Base-by-base conservation (phyloP, 1,140 invertebrate species). In the Coenobita brevimanus region DNA sequence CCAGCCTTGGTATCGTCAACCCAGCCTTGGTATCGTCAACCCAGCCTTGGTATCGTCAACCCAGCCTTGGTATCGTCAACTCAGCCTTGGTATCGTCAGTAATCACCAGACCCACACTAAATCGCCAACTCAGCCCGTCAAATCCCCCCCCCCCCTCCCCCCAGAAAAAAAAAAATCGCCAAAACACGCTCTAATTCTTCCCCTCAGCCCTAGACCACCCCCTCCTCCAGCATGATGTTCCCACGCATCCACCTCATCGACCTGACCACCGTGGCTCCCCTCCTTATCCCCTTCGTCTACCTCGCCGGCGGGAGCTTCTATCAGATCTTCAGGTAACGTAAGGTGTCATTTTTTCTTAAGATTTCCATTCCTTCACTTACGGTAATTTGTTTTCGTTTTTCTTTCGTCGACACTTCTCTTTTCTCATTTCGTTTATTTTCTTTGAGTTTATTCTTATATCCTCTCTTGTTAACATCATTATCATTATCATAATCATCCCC, bases 201-300 rank as follows among this genome's bases (percentile, higher is more conserved):
- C 8, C 17, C 33, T 21, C 36, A 41, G 10, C 8, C n/a, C 57
- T 33, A 60, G 27, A 17, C 41, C 43, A 8, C 21, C 13, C 6
- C 46, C 4, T 30, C 67, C 67, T 24, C 43, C 41, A 60, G 54
- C 41, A 41, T 46, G n/a, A 87, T 87, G 84, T 86, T 86, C 30
- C 84, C 84, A 0, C 46, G 76, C 27, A 87, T 87, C 33, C 84
- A 87, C 30, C 64, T 87, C 24, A 87, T 87, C 67, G 84, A 87
- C 64, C 76, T 87, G 64, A 87, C 84, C 17, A 80, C 84, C 17
- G 84, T 87, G 64, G 84, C 84, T 0, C 84, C 84, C 10, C 36
- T 87, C 60, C 76, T 87, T 36, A 69, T 87, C 27, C 84, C 84
- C 64, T 87, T 87, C 46, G 84, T 87, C 46, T 87, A 87, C 76